Base-by-base conservation (phyloP, 2,113 vertebrate species). In the Zosterops japonicus region DNA sequence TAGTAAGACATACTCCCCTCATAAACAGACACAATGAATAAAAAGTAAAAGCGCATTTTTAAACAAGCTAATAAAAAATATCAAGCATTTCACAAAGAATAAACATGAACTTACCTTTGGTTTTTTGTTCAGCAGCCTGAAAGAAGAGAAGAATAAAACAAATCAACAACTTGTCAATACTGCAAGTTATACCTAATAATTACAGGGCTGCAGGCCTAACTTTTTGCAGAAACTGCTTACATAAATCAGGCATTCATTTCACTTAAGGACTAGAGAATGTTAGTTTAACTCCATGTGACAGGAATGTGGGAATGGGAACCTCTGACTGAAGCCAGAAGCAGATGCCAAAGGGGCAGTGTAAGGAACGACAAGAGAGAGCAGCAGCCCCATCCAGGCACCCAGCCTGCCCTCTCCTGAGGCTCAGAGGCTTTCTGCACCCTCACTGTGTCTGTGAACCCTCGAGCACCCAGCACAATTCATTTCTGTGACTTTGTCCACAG, bases 51-150 rank as follows among this genome's bases (percentile, higher is more conserved):
- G 23, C 33, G 16, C 21, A 9, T 23, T 63, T 76, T 85, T 12
- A 70, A 82, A 50, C 11, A 77, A 57, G 50, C 12, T 67, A 35
- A 64, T 9, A 57, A 67, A 90, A 90, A 72, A 63, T 8, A 88
- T 27, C 56, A 49, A 47, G 60, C 6, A 14, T 25, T 64, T 94
- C 56, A 89, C 35, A 44, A 70, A 83, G 35, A 95, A 91, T 28
- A 93, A 95, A 92, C 3, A 3, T 56, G 41, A 87, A 95, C 98
- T 99, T 98, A 99, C 99, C 99, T 99, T 99, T 99, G 98, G 98
- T 98, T 99, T 99, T 99, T 98, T 99, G 98, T 98, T 99, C 99
- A 98, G 98, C 98, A 98, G 98, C 98, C 99, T 99, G 97, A 69
- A 98, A 97, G 31, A 94, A 93, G 50, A 94, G 88, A 83, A 94